Percentiles rank a stretch among this genome's conserved stretches.
These are phyloP conservation scores for Galendromus occidentalis DNA, from an alignment of 1,140 invertebrate genomes.

Conservation along the genomic window DNA sequence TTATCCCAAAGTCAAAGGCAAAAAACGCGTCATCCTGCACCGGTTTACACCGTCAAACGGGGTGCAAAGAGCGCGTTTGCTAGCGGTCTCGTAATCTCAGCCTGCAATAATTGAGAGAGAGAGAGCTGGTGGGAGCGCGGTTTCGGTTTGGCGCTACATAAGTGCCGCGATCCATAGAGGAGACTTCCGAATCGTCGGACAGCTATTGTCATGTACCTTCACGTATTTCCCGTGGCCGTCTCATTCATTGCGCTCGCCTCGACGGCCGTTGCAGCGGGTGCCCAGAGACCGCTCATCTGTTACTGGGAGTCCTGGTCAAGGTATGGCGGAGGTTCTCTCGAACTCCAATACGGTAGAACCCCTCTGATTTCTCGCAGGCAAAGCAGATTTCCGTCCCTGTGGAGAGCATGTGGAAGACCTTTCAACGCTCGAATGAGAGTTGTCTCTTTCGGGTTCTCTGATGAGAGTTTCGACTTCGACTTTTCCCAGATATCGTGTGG, in stretches of 20 bases:
- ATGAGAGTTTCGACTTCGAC: background rate
- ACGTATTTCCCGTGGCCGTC: background rate
- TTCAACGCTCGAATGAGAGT: background rate
- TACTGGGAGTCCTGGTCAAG: slow-evolving; percentile 7
- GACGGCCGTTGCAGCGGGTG: background rate
- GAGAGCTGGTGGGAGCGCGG: too few relatives aligned
- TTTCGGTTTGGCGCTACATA: too few relatives aligned
- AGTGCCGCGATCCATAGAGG: too few relatives aligned
- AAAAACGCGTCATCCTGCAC: too few relatives aligned
- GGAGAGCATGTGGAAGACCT: background rate
- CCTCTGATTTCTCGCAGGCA: background rate
- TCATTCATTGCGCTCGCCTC: background rate
- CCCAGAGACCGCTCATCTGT: background rate
- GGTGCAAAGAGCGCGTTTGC: too few relatives aligned
- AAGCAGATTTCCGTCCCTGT: background rate
- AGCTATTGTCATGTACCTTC: background rate
- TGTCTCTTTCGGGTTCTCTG: background rate
- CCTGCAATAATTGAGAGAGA: too few relatives aligned
- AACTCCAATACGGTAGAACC: too few relatives aligned
- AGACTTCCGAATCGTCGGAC: too few relatives aligned
- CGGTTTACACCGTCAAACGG: too few relatives aligned
- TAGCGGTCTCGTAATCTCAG: too few relatives aligned
- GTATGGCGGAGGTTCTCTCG: background rate
- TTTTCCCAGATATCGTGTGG: background rate
- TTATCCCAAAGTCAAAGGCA: too few relatives aligned